Evolutionary conservation across 2,113 vertebrate genomes (phyloP).

Genomic region (Oreochromis tanganicae): DNA sequence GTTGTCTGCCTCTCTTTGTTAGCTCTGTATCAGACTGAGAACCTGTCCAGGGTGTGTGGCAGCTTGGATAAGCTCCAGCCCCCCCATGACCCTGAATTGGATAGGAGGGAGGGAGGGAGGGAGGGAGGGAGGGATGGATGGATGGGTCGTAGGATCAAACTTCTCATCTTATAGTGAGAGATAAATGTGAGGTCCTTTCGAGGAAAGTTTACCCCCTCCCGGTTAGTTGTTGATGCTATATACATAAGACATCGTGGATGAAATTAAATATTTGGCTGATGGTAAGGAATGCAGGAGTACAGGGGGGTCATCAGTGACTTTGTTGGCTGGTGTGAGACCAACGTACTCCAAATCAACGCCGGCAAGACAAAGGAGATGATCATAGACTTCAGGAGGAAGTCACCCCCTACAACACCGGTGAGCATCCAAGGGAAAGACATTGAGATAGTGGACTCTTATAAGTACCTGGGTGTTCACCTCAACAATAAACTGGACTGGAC

Average conservation of each 20-base stretch:
- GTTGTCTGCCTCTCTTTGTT: neutral
- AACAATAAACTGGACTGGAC: no score
- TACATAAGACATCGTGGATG: neutral
- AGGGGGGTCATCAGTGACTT: no score
- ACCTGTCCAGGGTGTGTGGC: neutral
- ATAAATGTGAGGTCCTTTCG: neutral
- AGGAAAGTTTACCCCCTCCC: neutral
- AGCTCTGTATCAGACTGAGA: neutral
- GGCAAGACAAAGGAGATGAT: no score
- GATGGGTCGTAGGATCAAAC: neutral
- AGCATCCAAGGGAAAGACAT: no score
- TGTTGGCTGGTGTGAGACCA: no score
- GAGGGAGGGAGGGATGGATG: neutral
- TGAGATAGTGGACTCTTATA: no score
- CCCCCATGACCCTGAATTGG: neutral
- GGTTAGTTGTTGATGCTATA: neutral
- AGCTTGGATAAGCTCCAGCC: neutral
- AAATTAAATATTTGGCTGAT: neutral
- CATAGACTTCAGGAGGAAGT: no score
- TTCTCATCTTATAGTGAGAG: neutral
- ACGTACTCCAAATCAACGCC: no score
- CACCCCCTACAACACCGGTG: no score
- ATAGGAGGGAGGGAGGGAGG: neutral
- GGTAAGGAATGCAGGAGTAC: neutral
- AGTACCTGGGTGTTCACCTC: no score